Conservation (phyloP, 2,797 vertebrate species). For the Dicrostonyx torquatus region DNA sequence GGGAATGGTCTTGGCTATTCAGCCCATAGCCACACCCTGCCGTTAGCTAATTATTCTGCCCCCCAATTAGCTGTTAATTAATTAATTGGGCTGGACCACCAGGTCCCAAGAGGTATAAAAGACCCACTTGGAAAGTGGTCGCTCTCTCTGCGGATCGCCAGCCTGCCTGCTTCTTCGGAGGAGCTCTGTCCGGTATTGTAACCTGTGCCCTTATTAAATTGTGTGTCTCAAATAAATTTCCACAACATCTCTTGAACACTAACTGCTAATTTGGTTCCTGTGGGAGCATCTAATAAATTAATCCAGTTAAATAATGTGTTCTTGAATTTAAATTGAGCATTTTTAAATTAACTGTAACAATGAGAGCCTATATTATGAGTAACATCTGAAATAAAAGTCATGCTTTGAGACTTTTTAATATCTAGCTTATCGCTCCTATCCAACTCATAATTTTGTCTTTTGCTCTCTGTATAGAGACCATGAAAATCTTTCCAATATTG, state of each 20-base stretch:
- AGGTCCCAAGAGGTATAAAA: no score
- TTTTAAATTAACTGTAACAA: constrained; percentile 34
- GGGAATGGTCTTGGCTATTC: no score
- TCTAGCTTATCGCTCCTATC: constrained; percentile 45
- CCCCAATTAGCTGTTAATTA: no score
- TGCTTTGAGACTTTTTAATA: constrained; percentile 47
- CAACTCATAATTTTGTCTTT: constrained; percentile 47
- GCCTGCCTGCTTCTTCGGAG: no score
- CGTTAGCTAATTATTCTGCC: no score
- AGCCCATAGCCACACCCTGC: no score
- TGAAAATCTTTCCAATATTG: constrained; percentile 60
- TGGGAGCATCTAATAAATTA: not conserved
- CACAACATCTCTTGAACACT: not conserved
- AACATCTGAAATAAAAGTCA: constrained; percentile 44
- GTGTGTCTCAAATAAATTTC: no score
- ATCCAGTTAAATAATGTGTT: not conserved
- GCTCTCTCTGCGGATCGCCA: no score
- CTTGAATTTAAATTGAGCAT: constrained; percentile 53
- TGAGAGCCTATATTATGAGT: not conserved
- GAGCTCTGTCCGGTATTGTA: no score
- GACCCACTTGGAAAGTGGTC: no score
- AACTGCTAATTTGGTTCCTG: not conserved
- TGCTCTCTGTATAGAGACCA: constrained; percentile 58
- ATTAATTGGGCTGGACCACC: no score
- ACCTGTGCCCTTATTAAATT: no score